Base-by-base conservation (phyloP, 2,113 vertebrate genomes). In the Cariama cristata region DNA sequence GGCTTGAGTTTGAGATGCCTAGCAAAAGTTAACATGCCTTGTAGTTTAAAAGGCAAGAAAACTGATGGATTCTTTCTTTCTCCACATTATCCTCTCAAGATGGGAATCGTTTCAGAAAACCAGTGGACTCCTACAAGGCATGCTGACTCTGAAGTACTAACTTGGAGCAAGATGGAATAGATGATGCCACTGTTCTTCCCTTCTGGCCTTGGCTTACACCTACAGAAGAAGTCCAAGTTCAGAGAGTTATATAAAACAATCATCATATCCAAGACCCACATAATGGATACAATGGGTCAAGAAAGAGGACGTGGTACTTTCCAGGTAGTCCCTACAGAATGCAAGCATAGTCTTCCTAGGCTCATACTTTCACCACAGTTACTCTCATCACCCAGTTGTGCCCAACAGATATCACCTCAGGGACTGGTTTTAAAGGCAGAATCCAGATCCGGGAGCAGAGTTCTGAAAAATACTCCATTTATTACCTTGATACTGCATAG, bases 1-100 rank as follows among this genome's bases (percentile, higher is more conserved):
- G 5, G 6, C 10, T 82, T 59, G 22, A 13, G 26, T 35, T 11
- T 52, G 27, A 76, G 40, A 32, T n/a, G 12, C 3, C 12, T 23
- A 11, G 3, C 21, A 63, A 9, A 59, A 50, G 17, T 11, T 42
- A 42, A 8, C 0, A 0, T 11, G 15, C 14, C 8, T 56, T 14
- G 4, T 11, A 59, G 14, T 14, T n/a, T 16, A 55, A 50, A 72
- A 77, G 7, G 3, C 4, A 28, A 33, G 16, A 77, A 84, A 69
- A 45, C 0, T 1, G 22, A 40, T 14, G 11, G 22, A 59, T 55
- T 75, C 42, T 72, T 75, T 55, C 6, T 62, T 72, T 86, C 14
- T 32, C 40, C 8, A 15, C 15, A 6, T 44, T 22, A 40, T 38
- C 14, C 2, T 76, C 27, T 80, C 35, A 44, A 60, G 42, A 27